These are phyloP conservation scores for Loripinus fragilis DNA, from an alignment of 2,888 invertebrate species.

Conservation along the genomic window DNA sequence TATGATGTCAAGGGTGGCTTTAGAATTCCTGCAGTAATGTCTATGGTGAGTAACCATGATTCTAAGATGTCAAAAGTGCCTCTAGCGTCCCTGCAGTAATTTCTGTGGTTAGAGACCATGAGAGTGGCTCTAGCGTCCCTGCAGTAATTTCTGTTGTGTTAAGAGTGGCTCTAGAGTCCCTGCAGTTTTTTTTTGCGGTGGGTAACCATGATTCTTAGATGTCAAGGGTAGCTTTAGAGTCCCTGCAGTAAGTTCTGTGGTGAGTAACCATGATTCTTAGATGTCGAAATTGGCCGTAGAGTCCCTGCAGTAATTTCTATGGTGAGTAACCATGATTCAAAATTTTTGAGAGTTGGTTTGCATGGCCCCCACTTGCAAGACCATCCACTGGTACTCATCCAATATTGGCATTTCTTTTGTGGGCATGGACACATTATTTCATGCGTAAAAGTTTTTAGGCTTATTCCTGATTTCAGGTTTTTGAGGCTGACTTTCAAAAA, in stretches of 20 bases:
- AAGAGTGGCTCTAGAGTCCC: slow-evolving; percentile 92
- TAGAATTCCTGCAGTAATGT: too few species aligned
- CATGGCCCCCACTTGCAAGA: too few species aligned
- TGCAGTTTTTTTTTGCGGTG: slow-evolving; percentile 86
- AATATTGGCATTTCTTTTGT: too few species aligned
- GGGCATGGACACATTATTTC: too few species aligned
- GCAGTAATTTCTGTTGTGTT: slow-evolving; percentile 90
- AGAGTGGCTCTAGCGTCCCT: slow-evolving; percentile 92
- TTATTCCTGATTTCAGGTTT: too few species aligned
- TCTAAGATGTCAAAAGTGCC: too few species aligned
- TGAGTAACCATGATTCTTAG: slow-evolving; percentile 98
- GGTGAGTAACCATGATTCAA: slow-evolving; percentile 97
- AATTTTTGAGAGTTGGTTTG: slow-evolving; percentile 98
- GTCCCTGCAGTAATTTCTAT: slow-evolving; percentile 85
- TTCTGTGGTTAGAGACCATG: slow-evolving; percentile 98
- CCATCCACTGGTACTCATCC: too few species aligned
- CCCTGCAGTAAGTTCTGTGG: slow-evolving; percentile 86
- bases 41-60: too few species aligned
- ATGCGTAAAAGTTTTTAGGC: too few species aligned
- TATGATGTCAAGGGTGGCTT: too few species aligned
- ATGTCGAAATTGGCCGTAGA: slow-evolving; percentile 97
- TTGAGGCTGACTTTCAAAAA: too few species aligned
- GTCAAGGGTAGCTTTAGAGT: slow-evolving; percentile 95
- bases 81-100: slow-evolving; percentile 87
- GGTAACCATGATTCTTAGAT: slow-evolving; percentile 96